These are phyloP conservation scores for Spodoptera exigua DNA, from an alignment of 2,888 invertebrate species.

Conservation along the genomic window DNA sequence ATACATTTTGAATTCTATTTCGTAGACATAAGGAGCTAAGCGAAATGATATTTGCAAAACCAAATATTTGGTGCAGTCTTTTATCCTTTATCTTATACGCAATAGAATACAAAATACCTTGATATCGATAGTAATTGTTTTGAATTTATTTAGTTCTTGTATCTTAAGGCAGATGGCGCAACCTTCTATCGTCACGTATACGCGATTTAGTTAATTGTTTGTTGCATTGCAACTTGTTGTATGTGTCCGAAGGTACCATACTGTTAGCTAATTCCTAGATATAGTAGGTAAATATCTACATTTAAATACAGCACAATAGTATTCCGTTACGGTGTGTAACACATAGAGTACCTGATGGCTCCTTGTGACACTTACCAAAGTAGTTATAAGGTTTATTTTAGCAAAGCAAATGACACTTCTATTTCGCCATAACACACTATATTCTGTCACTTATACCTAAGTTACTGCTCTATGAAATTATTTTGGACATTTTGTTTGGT, in stretches of 20 bases:
- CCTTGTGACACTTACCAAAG: conserved; percentile 53
- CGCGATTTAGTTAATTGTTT: conserved; percentile 25
- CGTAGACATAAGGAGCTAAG: too few species aligned
- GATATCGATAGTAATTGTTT: too few species aligned
- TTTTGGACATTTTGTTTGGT: too few species aligned
- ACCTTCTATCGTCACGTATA: conserved; percentile 43
- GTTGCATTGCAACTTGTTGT: conserved; percentile 50
- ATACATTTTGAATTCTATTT: too few species aligned
- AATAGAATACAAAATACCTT: too few species aligned
- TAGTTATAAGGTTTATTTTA: conserved; percentile 42
- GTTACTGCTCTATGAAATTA: too few species aligned
- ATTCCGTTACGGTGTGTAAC: conserved; percentile 38
- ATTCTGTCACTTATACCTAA: conserved; percentile 8
- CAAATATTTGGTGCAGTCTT: too few species aligned
- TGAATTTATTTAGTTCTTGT: conserved; percentile 19
- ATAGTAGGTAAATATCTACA: conserved; percentile 54
- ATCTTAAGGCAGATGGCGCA: conserved; percentile 32
- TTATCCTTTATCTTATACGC: too few species aligned
- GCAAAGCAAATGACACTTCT: conserved; percentile 17
- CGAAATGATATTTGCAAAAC: too few species aligned
- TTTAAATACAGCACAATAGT: conserved; percentile 43
- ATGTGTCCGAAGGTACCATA: conserved; percentile 51
- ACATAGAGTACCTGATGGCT: conserved; percentile 24
- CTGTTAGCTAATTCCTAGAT: conserved; percentile 61
- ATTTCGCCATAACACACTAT: conserved; percentile 36